phyloP scores from a whole-genome alignment of 35 echinoderm and acorn worm genomes.

The Hemicentrotus pulcherrimus region DNA sequence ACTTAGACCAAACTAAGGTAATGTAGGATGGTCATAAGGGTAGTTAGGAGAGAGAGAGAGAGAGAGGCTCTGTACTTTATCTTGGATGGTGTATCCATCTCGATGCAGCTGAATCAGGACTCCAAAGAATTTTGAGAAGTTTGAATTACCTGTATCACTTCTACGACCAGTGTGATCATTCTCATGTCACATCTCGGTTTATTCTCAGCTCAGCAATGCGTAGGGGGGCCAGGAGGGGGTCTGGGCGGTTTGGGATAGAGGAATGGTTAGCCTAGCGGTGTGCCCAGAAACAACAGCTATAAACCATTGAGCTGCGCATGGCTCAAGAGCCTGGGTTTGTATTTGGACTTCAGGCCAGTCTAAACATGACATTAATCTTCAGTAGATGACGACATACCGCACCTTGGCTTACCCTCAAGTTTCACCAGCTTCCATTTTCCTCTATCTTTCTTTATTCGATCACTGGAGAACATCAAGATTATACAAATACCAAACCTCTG shows the following conservation, averaged over 20 bases:
- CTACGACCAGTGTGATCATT: neutral
- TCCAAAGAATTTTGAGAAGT: constrained; percentile 4
- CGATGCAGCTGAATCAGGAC: neutral
- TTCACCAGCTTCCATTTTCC: neutral
- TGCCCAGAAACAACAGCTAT: neutral
- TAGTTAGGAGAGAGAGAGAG: neutral
- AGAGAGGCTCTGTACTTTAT: neutral
- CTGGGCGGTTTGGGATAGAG: neutral
- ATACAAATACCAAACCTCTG: constrained; percentile 39
- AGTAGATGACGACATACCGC: constrained; percentile 29
- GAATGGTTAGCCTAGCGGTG: neutral
- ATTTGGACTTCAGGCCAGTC: constrained; percentile 28
- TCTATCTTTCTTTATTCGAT: constrained; percentile 21
- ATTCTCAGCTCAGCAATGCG: neutral
- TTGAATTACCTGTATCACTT: neutral
- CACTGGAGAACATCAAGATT: constrained; percentile 40
- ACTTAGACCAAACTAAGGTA: neutral
- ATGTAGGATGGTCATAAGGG: neutral
- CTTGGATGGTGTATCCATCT: neutral
- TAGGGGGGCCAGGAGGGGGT: neutral
- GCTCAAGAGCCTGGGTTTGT: neutral
- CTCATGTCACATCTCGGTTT: neutral
- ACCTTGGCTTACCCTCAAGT: constrained; percentile 8
- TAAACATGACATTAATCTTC: constrained; percentile 44
- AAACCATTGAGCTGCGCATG: neutral